These are phyloP conservation scores for Drosophila aldrichi DNA, from an alignment of 2,888 invertebrate species.

Conservation along the genomic window DNA sequence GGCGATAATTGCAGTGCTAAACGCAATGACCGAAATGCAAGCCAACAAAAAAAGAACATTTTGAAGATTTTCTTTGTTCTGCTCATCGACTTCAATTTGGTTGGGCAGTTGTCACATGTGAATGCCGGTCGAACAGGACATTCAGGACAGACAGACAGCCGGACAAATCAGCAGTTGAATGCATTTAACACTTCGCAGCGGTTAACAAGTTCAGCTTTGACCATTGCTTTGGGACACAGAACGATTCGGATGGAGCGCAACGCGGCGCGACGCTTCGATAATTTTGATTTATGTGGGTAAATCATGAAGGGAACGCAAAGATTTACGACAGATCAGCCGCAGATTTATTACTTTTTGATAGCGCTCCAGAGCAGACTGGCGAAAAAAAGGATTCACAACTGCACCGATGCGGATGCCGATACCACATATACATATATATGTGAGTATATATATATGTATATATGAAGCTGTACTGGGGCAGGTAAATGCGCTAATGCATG, in stretches of 20 bases:
- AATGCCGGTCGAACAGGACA: constrained; percentile 17
- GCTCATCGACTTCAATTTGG: constrained; percentile 15
- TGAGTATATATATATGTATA: not conserved
- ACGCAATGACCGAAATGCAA: constrained; percentile 63
- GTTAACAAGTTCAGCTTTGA: constrained; percentile 63
- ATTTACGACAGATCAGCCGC: constrained; percentile 84
- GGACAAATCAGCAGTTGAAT: constrained; percentile 55
- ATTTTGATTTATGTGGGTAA: constrained; percentile 84
- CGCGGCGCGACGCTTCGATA: constrained; percentile 73
- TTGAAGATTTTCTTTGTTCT: not conserved
- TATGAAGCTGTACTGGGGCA: constrained; percentile 3
- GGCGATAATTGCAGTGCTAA: constrained; percentile 75
- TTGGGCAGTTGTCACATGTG: constrained; percentile 23
- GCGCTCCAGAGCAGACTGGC: constrained; percentile 51
- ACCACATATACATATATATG: constrained; percentile 1
- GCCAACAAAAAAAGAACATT: constrained; percentile 15
- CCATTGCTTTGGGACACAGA: constrained; percentile 27
- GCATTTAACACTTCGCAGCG: constrained; percentile 76
- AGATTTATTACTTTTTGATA: constrained; percentile 85
- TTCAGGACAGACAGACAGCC: constrained; percentile 20
- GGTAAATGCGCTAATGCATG: constrained; percentile 72
- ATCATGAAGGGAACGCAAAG: constrained; percentile 83
- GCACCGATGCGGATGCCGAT: constrained; percentile 13
- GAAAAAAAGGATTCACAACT: constrained; percentile 51
- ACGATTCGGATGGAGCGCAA: constrained; percentile 18